Evolutionary conservation across 2,113 vertebrate genomes (phyloP).

Genomic region (Mugil cephalus): DNA sequence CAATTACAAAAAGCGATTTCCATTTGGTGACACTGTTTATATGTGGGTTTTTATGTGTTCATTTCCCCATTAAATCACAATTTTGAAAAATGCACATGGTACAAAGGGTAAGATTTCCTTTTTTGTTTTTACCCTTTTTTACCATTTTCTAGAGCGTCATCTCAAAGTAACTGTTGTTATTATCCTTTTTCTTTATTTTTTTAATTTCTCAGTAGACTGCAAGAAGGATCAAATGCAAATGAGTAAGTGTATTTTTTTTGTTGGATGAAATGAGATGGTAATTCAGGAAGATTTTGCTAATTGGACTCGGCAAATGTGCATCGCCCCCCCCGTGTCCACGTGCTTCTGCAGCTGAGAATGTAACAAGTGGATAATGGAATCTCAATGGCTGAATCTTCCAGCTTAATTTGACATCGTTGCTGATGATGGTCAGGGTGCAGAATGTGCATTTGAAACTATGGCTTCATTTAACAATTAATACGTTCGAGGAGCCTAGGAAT

Average conservation of each 20-base stretch:
- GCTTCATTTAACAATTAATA: too few species aligned
- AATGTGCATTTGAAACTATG: too few species aligned
- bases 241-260: conserved; percentile 3
- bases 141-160: too few species aligned
- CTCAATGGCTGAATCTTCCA: neutral
- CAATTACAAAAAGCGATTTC: too few species aligned
- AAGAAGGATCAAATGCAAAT: conserved; percentile 30
- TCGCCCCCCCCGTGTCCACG: neutral
- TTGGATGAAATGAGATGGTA: conserved; percentile 16
- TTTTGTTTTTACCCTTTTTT: too few species aligned
- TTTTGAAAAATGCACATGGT: neutral
- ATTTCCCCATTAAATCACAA: too few species aligned
- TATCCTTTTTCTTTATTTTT: neutral
- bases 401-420: neutral
- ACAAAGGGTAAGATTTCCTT: too few species aligned
- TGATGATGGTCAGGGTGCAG: neutral
- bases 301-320: conserved; percentile 16
- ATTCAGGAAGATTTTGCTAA: conserved; percentile 14
- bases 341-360: neutral
- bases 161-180: too few species aligned
- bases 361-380: neutral
- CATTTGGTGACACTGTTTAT: too few species aligned
- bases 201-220: conserved; percentile 5
- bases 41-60: too few species aligned
- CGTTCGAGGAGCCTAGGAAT: too few species aligned